A percentile compares a stretch with the other conserved stretches of the same genome.
Evolutionary conservation across 2,113 vertebrate species (phyloP).

Genomic region (Pithys albifrons): DNA sequence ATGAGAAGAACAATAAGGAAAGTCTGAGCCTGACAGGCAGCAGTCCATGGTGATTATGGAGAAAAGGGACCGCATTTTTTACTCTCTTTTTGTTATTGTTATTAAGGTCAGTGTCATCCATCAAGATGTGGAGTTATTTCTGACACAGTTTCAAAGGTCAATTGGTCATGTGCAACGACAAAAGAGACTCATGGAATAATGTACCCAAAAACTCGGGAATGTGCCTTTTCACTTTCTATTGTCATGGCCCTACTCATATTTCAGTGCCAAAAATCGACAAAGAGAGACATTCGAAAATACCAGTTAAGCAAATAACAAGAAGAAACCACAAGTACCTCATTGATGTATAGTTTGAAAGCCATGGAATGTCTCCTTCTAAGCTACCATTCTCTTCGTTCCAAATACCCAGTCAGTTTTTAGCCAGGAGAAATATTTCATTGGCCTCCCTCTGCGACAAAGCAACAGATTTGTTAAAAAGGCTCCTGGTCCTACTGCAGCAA

Average conservation of each 20-base stretch:
- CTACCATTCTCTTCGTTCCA: slow-evolving; percentile 12
- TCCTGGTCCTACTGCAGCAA: not conserved
- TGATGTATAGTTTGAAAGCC: not conserved
- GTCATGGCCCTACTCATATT: slow-evolving; percentile 22
- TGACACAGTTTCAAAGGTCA: slow-evolving; percentile 67
- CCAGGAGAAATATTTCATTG: slow-evolving; percentile 49
- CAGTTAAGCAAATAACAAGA: not conserved
- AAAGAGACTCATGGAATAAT: slow-evolving; percentile 35
- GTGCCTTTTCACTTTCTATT: slow-evolving; percentile 43
- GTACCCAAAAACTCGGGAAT: slow-evolving; percentile 57
- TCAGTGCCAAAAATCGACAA: slow-evolving; percentile 24
- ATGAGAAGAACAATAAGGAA: slow-evolving; percentile 49
- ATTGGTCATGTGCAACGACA: slow-evolving; percentile 54
- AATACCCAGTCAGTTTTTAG: slow-evolving; percentile 8
- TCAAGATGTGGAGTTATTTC: slow-evolving; percentile 65
- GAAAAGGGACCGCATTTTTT: slow-evolving; percentile 52
- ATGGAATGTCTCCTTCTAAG: slow-evolving; percentile 11
- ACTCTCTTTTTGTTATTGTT: slow-evolving; percentile 58
- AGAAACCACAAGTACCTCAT: not conserved
- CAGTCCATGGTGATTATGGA: slow-evolving; percentile 52
- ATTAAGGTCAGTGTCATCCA: slow-evolving; percentile 70
- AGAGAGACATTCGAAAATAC: slow-evolving; percentile 30
- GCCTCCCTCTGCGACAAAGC: not conserved
- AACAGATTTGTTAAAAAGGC: not conserved
- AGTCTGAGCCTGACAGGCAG: slow-evolving; percentile 55